Base-by-base conservation (phyloP, 2,888 invertebrate species). In the Dynastes tityus region DNA sequence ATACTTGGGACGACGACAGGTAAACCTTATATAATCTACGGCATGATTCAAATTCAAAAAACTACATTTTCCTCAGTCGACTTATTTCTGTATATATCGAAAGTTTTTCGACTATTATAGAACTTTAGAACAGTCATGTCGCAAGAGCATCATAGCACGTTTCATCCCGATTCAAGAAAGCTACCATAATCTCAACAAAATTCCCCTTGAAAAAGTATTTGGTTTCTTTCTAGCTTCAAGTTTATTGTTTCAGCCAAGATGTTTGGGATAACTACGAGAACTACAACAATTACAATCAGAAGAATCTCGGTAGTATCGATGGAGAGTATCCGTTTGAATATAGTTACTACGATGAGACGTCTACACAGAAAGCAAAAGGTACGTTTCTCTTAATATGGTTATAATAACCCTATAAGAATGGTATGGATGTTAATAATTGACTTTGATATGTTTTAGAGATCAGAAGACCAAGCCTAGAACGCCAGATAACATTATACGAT, bases 401-500 rank as follows among this genome's bases (percentile, higher is more conserved):
- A 2, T n/a, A 2, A 16, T 16, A 13, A 53, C 13, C n/a, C n/a
- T 2, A 16, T 5, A n/a, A 16, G 53, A 53, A n/a, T 16, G n/a
- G 16, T 53, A 16, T 22, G 40, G 45, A 45, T 11, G 8, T 45
- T 45, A 45, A 58, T 5, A 16, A 53, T 16, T 53, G 16, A 16
- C 4, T 53, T n/a, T 53, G n/a, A 2, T 53, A 53, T 16, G 22
- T 82, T 82, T 53, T 89, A 83, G 88, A 84, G 22, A 68, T 80
- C 55, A 89, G 95, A 85, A 91, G 94, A 86, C 95, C 95, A 80
- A 95, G 95, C 88, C 90, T 96, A 85, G 96, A 95, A 88, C 91
- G 95, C 84, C 96, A 96, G 89, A 93, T 92, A 80, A 95, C 95
- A 63, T 88, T 95, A 84, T 95, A 95, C 85, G 95, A 95, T 86